Base-by-base conservation (phyloP, 2,888 invertebrate genomes). In the Ectobius pallidus region DNA sequence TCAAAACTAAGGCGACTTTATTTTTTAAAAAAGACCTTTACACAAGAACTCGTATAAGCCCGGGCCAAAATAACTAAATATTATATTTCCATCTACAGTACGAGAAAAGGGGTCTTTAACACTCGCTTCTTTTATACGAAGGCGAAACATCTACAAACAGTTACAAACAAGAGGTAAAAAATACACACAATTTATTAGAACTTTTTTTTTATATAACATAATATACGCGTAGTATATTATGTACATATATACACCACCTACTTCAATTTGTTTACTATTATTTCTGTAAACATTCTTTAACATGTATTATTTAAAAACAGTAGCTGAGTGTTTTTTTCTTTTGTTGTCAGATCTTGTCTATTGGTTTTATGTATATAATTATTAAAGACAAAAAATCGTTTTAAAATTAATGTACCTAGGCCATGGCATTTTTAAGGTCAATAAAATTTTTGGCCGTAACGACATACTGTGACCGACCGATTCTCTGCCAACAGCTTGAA, bases 401-500 rank as follows among this genome's bases (percentile, higher is more conserved):
- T 49, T 7, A 68, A 27, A 32, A 18, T 61, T 61, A 22, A 46
- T 76, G 76, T 76, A 76, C 61, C 39, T 72, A 76, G 73, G 63
- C 61, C 73, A 76, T 73, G 74, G 71, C 72, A 72, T 76, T 76
- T 76, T 73, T 70, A 67, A 67, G 72, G 75, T 71, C 73, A 76
- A 75, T 74, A 76, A 76, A 76, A 55, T 55, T 58, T 44, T 73
- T 70, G 69, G 65, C 69, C 73, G 27, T 30, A 55, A 58, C 42
- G 25, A 44, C 14, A 27, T 25, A 61, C 25, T 42, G 32, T 70
- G 62, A 63, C 22, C 7, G n/a, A n/a, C 44, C 65, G 27, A 65
- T 65, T 65, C 76, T 74, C 75, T 76, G 76, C 72, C 75, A 76
- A 77, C 74, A 71, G 75, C 77, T 76, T 74, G 75, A 77, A 74